Conservation (phyloP, 2,113 vertebrate species). For the Ursus arctos region DNA sequence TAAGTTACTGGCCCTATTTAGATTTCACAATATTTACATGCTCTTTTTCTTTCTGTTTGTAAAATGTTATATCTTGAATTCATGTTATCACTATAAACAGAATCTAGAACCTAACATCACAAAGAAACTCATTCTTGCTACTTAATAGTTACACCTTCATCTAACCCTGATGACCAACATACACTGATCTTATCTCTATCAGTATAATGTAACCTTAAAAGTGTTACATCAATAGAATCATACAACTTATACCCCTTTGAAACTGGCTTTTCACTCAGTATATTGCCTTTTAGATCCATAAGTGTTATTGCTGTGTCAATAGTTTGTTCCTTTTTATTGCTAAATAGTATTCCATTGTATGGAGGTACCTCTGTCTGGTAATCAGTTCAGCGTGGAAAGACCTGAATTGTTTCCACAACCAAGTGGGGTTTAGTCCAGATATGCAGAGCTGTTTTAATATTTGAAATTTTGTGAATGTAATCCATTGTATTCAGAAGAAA, state of each 20-base stretch:
- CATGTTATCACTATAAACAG: neutral
- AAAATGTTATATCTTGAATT: neutral
- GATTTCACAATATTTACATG: neutral
- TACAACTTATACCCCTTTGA: neutral
- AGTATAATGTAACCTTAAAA: neutral
- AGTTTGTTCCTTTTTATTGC: neutral
- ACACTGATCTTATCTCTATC: neutral
- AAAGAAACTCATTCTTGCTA: neutral
- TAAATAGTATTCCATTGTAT: slow-evolving; percentile 1
- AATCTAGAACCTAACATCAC: neutral
- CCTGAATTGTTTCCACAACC: neutral
- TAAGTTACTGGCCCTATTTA: neutral
- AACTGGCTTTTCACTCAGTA: neutral
- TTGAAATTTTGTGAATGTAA: neutral
- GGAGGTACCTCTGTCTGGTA: neutral
- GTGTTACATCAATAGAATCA: neutral
- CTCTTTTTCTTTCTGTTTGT: neutral
- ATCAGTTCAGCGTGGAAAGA: neutral
- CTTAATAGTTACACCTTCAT: neutral
- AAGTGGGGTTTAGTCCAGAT: neutral
- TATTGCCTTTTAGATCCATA: neutral
- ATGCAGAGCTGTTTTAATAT: neutral
- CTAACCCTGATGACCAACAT: neutral
- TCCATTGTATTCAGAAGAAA: neutral
- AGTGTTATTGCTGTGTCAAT: neutral